These are phyloP conservation scores for Oligia strigilis DNA, from an alignment of 2,888 invertebrate species.

Conservation along the genomic window DNA sequence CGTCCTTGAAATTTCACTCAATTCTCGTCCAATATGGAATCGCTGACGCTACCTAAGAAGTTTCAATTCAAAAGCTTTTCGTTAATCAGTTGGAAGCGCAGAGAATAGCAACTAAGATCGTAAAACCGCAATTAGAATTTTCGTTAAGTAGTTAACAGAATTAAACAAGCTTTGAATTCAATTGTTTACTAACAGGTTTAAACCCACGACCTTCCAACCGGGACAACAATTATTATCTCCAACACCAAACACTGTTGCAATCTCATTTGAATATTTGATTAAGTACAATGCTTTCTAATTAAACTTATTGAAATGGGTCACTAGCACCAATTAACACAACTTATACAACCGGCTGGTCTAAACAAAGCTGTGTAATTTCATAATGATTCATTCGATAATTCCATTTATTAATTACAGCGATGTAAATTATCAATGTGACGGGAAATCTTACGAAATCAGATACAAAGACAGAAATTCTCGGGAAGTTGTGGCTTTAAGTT, in stretches of 20 bases:
- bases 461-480: slow-evolving; percentile 50
- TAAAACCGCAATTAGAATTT: background rate
- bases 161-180: slow-evolving; percentile 5
- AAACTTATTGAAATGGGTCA: slow-evolving; percentile 72
- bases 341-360: slow-evolving; percentile 39
- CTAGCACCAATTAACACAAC: slow-evolving; percentile 39
- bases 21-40: background rate
- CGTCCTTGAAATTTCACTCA: background rate
- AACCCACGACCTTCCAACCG: slow-evolving; percentile 51
- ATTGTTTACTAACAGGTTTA: slow-evolving; percentile 31
- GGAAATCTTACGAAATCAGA: slow-evolving; percentile 54
- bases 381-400: slow-evolving; percentile 66
- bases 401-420: slow-evolving; percentile 62
- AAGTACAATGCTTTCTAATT: slow-evolving; percentile 78
- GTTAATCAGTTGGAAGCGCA: background rate
- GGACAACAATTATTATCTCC: slow-evolving; percentile 48
- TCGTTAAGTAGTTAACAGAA: background rate
- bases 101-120: background rate
- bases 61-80: background rate
- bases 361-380: slow-evolving; percentile 61
- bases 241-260: slow-evolving; percentile 64
- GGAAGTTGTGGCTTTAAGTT: slow-evolving; percentile 44
- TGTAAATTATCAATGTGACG: slow-evolving; percentile 58
- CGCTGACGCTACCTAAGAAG: background rate
- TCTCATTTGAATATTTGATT: slow-evolving; percentile 82